Base-by-base conservation (phyloP, 2,888 invertebrate genomes). In the Agrochola circellaris region DNA sequence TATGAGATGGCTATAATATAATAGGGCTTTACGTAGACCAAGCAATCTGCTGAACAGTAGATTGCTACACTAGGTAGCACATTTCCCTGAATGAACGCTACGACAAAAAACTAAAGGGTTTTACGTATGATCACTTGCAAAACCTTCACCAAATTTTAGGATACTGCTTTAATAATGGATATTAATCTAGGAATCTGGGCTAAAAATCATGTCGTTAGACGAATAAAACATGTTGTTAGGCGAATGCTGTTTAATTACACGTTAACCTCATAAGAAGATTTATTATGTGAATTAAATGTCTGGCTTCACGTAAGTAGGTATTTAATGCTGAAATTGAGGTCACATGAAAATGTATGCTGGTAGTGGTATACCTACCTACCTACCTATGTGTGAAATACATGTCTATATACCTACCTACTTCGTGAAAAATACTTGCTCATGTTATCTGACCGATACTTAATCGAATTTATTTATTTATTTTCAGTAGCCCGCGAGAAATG, bases 221-320 rank as follows among this genome's bases (percentile, higher is more conserved):
- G 74, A 58, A 34, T 58, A 58, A 26, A 66, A 70, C 62, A n/a
- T n/a, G 34, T 34, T 34, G 34, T 4, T 34, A 34, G 34, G 34
- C 34, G n/a, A 30, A 61, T 62, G 23, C 62, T 81, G 70, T 67
- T 67, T 58, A 71, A 68, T 75, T 76, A 75, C 51, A 81, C 42
- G 56, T 45, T 73, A 82, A 83, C 82, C 83, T 58, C 61, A 71
- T 56, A 82, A 74, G 20, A 78, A 61, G 83, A 82, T 82, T 82
- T 71, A 82, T 82, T 70, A 67, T 62, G 34, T 42, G 60, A 74
- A 78, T 73, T 78, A 73, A 74, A 23, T 60, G 78, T 74, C 56
- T 82, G 77, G 82, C 82, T 82, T 73, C 78, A 74, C 48, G 62
- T 71, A 54, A 17, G 62, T 62, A 54, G 60, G 23, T 42, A 62